These are phyloP conservation scores for Mellivora capensis DNA, from an alignment of 2,113 vertebrate genomes.

Conservation along the genomic window DNA sequence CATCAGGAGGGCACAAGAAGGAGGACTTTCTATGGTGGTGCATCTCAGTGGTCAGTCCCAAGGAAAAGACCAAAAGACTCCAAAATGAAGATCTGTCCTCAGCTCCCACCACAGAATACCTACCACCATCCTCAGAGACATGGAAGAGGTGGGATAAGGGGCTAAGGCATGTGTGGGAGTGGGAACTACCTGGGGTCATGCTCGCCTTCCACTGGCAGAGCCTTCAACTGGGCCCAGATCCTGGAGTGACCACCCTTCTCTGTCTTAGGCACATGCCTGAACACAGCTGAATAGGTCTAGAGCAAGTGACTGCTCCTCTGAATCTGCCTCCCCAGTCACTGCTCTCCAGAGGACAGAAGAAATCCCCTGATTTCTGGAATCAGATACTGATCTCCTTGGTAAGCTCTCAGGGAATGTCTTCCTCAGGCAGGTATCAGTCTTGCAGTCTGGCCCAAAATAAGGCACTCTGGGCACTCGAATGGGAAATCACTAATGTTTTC, in stretches of 20 bases:
- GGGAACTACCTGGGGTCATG: not conserved
- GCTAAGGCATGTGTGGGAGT: fast-evolving
- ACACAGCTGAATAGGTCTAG: not conserved
- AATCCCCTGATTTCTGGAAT: not conserved
- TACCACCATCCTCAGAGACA: not conserved
- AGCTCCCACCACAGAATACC: not conserved
- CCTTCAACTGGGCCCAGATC: not conserved
- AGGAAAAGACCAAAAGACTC: not conserved
- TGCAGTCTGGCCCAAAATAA: not conserved
- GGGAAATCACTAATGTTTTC: not conserved
- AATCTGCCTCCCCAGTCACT: not conserved
- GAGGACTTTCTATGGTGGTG: not conserved
- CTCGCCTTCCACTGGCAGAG: not conserved
- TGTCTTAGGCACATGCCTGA: fast-evolving
- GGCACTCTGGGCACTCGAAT: not conserved
- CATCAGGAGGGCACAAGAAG: not conserved
- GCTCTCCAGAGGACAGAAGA: not conserved
- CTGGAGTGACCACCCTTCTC: not conserved
- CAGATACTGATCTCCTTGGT: not conserved
- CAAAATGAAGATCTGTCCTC: not conserved
- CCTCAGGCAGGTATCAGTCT: not conserved
- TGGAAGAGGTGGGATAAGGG: no score
- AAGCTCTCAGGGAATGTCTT: not conserved
- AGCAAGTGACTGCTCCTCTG: not conserved
- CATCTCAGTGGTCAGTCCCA: not conserved